Base-by-base conservation (phyloP, 2,797 vertebrate species). In the Austrolebias charrua region DNA sequence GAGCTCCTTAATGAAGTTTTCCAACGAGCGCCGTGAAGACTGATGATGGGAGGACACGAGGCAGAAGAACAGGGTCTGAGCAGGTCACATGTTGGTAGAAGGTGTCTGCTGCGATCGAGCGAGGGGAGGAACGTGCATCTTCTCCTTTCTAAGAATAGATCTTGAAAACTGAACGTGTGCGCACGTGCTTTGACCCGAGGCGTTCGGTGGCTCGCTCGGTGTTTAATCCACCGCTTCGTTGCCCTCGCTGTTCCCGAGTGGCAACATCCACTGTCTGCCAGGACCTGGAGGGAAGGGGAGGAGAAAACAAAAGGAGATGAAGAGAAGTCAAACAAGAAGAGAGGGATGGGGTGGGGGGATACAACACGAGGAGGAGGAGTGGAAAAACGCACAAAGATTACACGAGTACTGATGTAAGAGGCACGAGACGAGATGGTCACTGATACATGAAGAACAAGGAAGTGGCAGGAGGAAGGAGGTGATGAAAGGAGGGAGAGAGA, bases 211-310 rank as follows among this genome's bases (percentile, higher is more conserved):
- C 80, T 82, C 71, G 38, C 74, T 85, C 88, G 62, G 71, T 82
- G 84, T 89, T 90, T 85, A 90, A 90, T 88, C 87, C 84, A 72
- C 49, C 73, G 82, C 86, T 87, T 78, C 79, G 49, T 80, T 74
- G 79, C 82, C 76, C 75, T 84, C 76, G 69, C 81, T 78, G 79
- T 86, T 88, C 86, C 89, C 85, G 82, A 78, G 84, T 83, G 82
- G 80, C 76, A 69, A 75, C 85, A 79, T 83, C 82, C 77, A 77
- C 72, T 71, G 69, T 82, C 68, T 14, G 29, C 66, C 59, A 66
- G 59, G 71, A 78, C 72, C 85, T 68, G 66, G 50, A 57, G 66
- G 75, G 71, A 80, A 47, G 44, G 62, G 70, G 66, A 46, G 24
- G 60, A 38, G 64, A 69, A 68, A 51, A 66, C 42, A 5, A 11